Percentiles rank a stretch among this genome's conserved stretches.
Conservation (phyloP, 2,113 vertebrate species). For the Prunella himalayana region DNA sequence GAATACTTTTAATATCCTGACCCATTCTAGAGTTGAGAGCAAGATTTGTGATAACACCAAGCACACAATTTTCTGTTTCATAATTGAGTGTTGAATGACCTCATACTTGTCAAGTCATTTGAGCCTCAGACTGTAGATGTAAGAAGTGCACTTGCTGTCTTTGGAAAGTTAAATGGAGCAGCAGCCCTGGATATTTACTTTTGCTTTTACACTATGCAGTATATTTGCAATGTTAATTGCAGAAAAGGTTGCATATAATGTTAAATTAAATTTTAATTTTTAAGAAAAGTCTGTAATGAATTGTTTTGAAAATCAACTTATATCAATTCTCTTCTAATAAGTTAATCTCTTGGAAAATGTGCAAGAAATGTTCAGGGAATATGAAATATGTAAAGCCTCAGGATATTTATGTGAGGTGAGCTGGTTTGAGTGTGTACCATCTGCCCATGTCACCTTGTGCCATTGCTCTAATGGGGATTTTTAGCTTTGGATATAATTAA, state of each 20-base stretch:
- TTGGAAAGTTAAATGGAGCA: not conserved
- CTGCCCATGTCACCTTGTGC: not conserved
- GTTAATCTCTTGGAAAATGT: not conserved
- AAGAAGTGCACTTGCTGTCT: not conserved
- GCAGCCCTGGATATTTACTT: not conserved
- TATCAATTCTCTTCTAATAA: not conserved
- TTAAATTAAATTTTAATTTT: not conserved
- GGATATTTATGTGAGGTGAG: not conserved
- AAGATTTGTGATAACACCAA: not conserved
- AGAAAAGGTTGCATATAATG: not conserved
- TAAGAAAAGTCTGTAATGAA: not conserved
- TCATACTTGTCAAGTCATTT: not conserved
- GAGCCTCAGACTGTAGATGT: not conserved
- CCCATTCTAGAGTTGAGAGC: not conserved
- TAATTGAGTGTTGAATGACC: not conserved
- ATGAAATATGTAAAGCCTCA: not conserved
- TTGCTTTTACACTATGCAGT: not conserved
- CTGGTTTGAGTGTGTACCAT: not conserved
- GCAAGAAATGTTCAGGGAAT: not conserved
- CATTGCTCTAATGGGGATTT: fast-evolving
- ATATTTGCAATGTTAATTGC: not conserved
- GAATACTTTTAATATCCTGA: not conserved
- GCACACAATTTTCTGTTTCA: not conserved
- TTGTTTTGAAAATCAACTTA: not conserved
- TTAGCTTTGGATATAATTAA: not conserved